phyloP scores from a whole-genome alignment of 1,140 invertebrate species.

The Cotesia typhae region DNA sequence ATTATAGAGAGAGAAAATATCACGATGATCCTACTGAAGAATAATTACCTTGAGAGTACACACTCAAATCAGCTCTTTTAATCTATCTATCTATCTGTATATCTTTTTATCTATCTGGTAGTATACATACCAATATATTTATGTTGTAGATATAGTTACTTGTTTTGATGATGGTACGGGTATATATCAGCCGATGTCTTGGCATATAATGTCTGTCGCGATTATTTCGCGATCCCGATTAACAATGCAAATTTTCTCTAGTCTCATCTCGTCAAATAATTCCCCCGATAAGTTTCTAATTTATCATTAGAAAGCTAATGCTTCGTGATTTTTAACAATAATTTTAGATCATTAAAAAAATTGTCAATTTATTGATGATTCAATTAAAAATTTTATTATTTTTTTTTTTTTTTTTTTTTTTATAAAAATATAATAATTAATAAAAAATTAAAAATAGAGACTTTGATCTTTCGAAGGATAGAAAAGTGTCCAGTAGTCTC shows the following conservation, averaged over 20 bases:
- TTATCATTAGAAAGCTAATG: too few species aligned
- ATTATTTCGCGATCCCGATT: slow-evolving; percentile 52
- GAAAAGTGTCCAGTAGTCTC: slow-evolving; percentile 3
- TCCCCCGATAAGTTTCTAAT: neutral
- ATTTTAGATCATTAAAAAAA: too few species aligned
- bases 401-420: too few species aligned
- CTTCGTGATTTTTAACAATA: too few species aligned
- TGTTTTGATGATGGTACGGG: slow-evolving; percentile 19
- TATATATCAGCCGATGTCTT: slow-evolving; percentile 10
- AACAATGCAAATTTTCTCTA: slow-evolving; percentile 50
- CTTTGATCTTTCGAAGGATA: neutral
- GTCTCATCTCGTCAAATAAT: slow-evolving; percentile 9
- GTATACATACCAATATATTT: too few species aligned
- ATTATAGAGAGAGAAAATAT: slow-evolving; percentile 11
- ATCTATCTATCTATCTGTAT: slow-evolving; percentile 31
- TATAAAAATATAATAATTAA: too few species aligned
- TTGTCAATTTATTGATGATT: too few species aligned
- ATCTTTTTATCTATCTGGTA: too few species aligned
- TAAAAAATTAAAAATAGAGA: neutral
- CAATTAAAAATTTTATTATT: too few species aligned
- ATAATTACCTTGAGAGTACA: slow-evolving; percentile 36
- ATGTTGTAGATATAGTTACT: too few species aligned
- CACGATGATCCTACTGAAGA: slow-evolving; percentile 31
- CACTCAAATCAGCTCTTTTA: slow-evolving; percentile 43
- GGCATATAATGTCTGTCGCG: slow-evolving; percentile 14